These are phyloP conservation scores for Scolopax rusticola DNA, from an alignment of 2,797 vertebrate genomes.

Conservation along the genomic window DNA sequence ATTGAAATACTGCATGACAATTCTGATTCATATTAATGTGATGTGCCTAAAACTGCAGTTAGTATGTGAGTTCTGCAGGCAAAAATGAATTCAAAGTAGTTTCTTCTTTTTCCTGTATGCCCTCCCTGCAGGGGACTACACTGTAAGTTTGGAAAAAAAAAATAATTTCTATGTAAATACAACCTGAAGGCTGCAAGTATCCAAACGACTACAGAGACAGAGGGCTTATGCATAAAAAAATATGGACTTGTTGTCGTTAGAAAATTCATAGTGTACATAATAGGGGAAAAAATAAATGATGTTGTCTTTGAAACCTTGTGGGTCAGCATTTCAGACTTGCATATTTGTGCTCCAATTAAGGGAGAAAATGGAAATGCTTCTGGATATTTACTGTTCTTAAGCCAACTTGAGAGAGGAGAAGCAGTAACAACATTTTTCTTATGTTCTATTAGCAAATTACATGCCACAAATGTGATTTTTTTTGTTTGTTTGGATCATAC, in stretches of 20 bases:
- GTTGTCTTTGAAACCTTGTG: not conserved
- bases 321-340: slow-evolving; percentile 45
- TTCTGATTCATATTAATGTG: not conserved
- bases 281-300: not conserved
- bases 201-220: not conserved
- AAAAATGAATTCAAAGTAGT: not conserved
- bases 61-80: not conserved
- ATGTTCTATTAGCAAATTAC: not conserved
- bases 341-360: slow-evolving; percentile 9
- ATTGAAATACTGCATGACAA: not conserved
- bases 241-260: slow-evolving; percentile 19
- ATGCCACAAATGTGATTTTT: not conserved
- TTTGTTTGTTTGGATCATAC: not conserved
- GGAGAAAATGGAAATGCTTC: slow-evolving; percentile 22
- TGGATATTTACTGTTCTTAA: slow-evolving; percentile 34
- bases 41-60: not conserved
- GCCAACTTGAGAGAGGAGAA: not conserved
- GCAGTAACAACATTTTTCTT: not conserved
- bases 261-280: slow-evolving; percentile 47
- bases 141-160: not conserved
- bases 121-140: not conserved
- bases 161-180: slow-evolving; percentile 59
- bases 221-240: not conserved
- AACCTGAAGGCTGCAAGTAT: slow-evolving; percentile 21
- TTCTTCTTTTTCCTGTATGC: not conserved